Evolutionary conservation across 2,113 vertebrate species (phyloP).

Genomic region (Pseudorasbora parva): DNA sequence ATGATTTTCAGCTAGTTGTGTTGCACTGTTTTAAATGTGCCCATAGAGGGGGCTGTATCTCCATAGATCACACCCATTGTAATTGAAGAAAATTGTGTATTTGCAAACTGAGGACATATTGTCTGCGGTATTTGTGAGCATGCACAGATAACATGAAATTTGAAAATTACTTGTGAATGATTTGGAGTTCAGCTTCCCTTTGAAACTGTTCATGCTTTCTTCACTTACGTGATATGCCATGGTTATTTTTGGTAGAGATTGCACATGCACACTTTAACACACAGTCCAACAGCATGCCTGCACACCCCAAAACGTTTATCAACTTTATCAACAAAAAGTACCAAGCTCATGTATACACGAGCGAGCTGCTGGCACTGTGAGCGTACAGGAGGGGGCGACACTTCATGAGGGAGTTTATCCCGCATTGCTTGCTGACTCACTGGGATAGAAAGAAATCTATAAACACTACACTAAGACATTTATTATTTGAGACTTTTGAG

Average conservation of each 20-base stretch:
- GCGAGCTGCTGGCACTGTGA: not conserved
- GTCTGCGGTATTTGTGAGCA: not conserved
- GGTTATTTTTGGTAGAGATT: not conserved
- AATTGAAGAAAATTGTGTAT: not conserved
- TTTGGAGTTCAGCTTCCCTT: not conserved
- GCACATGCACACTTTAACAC: conserved; percentile 17
- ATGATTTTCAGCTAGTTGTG: too few relatives aligned
- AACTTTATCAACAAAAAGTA: not conserved
- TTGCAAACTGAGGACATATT: not conserved
- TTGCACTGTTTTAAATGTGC: not conserved
- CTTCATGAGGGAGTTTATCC: not conserved
- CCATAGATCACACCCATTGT: not conserved
- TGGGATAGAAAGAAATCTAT: too few relatives aligned
- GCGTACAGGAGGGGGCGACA: not conserved
- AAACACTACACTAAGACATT: not conserved
- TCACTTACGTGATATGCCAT: not conserved
- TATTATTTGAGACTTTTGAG: not conserved
- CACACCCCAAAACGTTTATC: not conserved
- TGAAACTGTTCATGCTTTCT: not conserved
- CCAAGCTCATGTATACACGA: not conserved
- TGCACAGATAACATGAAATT: not conserved
- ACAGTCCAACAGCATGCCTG: not conserved
- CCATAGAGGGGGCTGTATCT: conserved; percentile 4
- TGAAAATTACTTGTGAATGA: not conserved
- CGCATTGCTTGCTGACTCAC: not conserved